Percentiles rank a stretch among this genome's conserved stretches.
Evolutionary conservation across 2,797 vertebrate genomes (phyloP).

Genomic region (Spinus pinus): DNA sequence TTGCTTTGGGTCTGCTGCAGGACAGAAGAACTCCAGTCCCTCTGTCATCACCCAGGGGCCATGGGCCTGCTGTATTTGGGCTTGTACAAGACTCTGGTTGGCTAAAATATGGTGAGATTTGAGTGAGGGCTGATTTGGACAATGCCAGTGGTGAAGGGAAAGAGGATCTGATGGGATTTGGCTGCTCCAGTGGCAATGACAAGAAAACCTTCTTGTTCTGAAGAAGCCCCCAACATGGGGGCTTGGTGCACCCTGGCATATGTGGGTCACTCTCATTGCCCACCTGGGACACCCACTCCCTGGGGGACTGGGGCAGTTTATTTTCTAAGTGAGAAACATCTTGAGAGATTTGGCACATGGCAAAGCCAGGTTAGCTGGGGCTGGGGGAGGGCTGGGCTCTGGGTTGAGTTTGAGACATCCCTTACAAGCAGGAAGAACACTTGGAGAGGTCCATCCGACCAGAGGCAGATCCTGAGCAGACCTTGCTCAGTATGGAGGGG

Average conservation of each 20-base stretch:
- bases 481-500: neutral
- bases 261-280: neutral
- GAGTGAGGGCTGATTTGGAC: neutral
- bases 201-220: neutral
- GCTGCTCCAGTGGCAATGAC: neutral
- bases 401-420: neutral
- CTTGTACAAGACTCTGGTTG: neutral
- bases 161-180: neutral
- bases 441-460: neutral
- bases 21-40: neutral
- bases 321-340: neutral
- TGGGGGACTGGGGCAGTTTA: neutral
- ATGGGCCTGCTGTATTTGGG: rapidly evolving
- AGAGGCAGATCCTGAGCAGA: neutral
- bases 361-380: neutral
- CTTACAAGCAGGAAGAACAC: neutral
- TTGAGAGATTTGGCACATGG: neutral
- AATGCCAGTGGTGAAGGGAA: neutral
- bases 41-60: neutral
- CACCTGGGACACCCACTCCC: neutral
- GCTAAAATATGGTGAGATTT: neutral
- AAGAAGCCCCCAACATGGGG: neutral
- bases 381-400: neutral
- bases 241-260: neutral
- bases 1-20: neutral